phyloP scores from a whole-genome alignment of 2,888 invertebrate genomes.

The Spodoptera littoralis region DNA sequence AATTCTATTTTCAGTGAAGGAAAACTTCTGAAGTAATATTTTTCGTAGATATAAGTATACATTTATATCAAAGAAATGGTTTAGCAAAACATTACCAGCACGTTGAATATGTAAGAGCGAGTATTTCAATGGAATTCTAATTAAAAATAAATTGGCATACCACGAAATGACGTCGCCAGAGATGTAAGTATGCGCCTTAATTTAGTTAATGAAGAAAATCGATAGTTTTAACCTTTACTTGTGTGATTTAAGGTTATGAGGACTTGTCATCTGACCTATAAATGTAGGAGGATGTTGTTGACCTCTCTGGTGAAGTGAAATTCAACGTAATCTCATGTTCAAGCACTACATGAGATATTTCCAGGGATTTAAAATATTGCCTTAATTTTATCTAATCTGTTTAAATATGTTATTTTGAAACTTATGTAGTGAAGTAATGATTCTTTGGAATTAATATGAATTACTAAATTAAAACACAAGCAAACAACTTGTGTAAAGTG shows the following conservation, averaged over 20 bases:
- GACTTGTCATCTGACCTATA: conserved; percentile 8
- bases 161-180: conserved; percentile 32
- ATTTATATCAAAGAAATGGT: conserved; percentile 21
- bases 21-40: not conserved
- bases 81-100: conserved; percentile 35
- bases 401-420: too few species aligned
- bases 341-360: too few species aligned
- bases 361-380: too few species aligned
- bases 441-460: too few species aligned
- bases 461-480: too few species aligned
- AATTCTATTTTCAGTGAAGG: too few species aligned
- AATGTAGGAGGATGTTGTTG: conserved; percentile 4
- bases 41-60: conserved; percentile 1
- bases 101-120: conserved; percentile 26
- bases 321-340: not conserved
- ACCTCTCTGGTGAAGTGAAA: conserved; percentile 8
- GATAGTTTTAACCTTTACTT: conserved; percentile 36
- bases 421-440: too few species aligned
- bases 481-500: too few species aligned
- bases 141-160: conserved; percentile 51
- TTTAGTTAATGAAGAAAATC: conserved; percentile 43
- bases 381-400: too few species aligned
- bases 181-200: conserved; percentile 46
- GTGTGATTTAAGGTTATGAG: conserved; percentile 19
- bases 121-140: conserved; percentile 44